phyloP scores from a whole-genome alignment of 1,140 invertebrate genomes.

The Physella acuta region DNA sequence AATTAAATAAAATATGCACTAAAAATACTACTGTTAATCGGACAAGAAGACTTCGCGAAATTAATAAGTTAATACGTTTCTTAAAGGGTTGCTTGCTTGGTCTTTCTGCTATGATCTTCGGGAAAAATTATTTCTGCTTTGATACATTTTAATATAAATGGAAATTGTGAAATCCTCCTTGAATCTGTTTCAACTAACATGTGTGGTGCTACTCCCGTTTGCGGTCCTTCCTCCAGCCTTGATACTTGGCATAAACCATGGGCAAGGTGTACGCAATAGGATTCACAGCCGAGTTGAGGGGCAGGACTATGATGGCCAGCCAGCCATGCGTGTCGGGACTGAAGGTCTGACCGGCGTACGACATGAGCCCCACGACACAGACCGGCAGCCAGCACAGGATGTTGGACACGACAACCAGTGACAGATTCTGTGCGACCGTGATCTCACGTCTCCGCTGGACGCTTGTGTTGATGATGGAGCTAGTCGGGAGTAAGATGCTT shows the following conservation, averaged over 20 bases:
- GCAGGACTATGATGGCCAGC: constrained; percentile 31
- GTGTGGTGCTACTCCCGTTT: too few species aligned
- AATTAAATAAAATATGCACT: too few species aligned
- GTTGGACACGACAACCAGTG: constrained; percentile 33
- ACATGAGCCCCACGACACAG: constrained; percentile 36
- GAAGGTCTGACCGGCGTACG: constrained; percentile 22
- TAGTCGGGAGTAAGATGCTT: neutral
- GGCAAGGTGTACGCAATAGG: constrained; percentile 33
- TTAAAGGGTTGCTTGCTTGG: too few species aligned
- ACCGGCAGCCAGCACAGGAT: constrained; percentile 40
- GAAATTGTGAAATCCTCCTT: too few species aligned
- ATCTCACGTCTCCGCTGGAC: constrained; percentile 32
- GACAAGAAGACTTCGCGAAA: too few species aligned
- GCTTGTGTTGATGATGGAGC: constrained; percentile 23
- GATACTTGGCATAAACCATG: neutral
- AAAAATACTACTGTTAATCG: too few species aligned
- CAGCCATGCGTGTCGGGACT: constrained; percentile 30
- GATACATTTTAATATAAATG: too few species aligned
- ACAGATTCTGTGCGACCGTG: constrained; percentile 32
- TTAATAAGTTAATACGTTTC: too few species aligned
- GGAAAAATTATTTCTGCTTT: too few species aligned
- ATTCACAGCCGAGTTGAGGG: constrained; percentile 36
- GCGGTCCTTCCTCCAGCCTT: too few species aligned
- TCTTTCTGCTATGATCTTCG: too few species aligned
- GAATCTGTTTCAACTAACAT: too few species aligned